A percentile compares a stretch with the other conserved stretches of the same genome.
Conservation (phyloP, 2,888 invertebrate genomes). For the Chymomyza procnemis region DNA sequence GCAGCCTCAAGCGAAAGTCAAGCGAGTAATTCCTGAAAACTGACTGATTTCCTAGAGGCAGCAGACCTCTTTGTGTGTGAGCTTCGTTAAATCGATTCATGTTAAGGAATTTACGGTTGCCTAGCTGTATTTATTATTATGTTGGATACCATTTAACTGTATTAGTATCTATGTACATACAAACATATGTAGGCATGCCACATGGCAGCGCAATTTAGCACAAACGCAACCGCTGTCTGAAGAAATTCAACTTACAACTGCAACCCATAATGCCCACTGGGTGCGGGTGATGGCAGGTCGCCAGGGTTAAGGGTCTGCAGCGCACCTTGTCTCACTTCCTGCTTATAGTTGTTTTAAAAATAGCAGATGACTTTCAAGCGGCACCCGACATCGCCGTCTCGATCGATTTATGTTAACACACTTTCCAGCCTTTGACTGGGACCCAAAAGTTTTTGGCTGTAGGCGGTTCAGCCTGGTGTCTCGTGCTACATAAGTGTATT, state of each 20-base stretch:
- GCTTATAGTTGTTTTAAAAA: constrained; percentile 64
- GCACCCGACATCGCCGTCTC: constrained; percentile 12
- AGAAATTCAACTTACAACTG: constrained; percentile 1
- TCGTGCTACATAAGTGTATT: background rate
- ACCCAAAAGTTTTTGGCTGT: background rate
- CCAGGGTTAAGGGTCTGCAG: background rate
- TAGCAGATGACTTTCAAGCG: constrained; percentile 36
- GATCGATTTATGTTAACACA: constrained; percentile 69
- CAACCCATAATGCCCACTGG: background rate
- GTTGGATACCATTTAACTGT: constrained; percentile 37
- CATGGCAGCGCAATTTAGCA: constrained; percentile 49
- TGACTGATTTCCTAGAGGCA: constrained; percentile 14
- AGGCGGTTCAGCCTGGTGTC: background rate
- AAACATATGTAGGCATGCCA: constrained; percentile 25
- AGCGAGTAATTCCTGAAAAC: constrained; percentile 41
- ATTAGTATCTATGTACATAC: background rate
- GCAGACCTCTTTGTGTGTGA: background rate
- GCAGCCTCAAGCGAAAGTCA: constrained; percentile 28
- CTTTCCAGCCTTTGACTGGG: constrained; percentile 46
- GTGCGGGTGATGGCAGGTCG: background rate
- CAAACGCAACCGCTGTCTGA: constrained; percentile 33
- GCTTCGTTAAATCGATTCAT: constrained; percentile 72
- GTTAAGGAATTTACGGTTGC: constrained; percentile 68
- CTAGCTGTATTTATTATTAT: constrained; percentile 72
- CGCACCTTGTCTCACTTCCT: constrained; percentile 12